phyloP scores from a whole-genome alignment of 2,797 vertebrate genomes.

The Morus bassanus region DNA sequence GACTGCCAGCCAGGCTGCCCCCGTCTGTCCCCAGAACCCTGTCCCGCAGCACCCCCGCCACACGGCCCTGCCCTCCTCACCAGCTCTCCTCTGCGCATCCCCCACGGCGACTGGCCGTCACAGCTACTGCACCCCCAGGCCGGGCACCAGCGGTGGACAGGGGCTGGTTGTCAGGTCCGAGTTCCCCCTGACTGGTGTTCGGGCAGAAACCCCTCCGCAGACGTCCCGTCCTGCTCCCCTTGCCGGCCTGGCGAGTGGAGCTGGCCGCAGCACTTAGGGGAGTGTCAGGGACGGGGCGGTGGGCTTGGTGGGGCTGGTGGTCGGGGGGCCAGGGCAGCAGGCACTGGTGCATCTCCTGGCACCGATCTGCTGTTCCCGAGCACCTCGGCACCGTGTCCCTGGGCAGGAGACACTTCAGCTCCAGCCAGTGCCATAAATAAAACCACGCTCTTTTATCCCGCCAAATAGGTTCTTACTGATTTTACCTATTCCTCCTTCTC shows the following conservation, averaged over 20 bases:
- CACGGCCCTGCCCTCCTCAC: neutral
- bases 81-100: neutral
- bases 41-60: rapidly evolving
- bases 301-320: neutral
- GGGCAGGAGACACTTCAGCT: slow-evolving; percentile 20
- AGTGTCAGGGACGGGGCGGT: rapidly evolving
- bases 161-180: neutral
- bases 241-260: neutral
- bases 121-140: neutral
- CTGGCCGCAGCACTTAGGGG: neutral
- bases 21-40: neutral
- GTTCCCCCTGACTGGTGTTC: neutral
- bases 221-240: neutral
- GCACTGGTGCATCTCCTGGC: neutral
- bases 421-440: slow-evolving; percentile 58
- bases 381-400: neutral
- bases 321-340: neutral
- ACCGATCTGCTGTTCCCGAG: neutral
- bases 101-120: rapidly evolving
- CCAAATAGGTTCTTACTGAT: slow-evolving; percentile 59
- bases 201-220: neutral
- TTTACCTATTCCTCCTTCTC: slow-evolving; percentile 39
- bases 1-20: neutral
- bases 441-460: neutral
- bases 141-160: neutral